Conservation (phyloP, 2,888 invertebrate genomes). For the Phyllotreta striolata region DNA sequence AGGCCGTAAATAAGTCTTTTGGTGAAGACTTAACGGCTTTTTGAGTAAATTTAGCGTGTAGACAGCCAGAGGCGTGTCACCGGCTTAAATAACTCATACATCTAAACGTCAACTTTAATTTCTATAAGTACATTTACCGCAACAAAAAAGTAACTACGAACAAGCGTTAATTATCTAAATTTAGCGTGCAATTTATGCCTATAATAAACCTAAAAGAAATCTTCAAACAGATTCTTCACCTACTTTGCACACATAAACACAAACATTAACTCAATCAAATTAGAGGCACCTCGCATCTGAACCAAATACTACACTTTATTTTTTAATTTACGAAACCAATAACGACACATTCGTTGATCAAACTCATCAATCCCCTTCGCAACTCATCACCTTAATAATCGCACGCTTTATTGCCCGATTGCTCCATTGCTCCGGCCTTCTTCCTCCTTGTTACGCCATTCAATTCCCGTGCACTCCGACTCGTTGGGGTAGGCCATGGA, state of each 20-base stretch:
- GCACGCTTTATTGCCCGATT: conserved; percentile 17
- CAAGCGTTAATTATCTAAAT: too few species aligned
- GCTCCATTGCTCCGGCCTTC: conserved; percentile 9
- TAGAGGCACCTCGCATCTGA: too few species aligned
- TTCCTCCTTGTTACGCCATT: conserved; percentile 7
- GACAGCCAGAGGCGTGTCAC: conserved; percentile 21
- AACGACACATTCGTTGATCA: background rate
- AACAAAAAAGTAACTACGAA: too few species aligned
- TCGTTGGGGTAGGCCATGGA: conserved; percentile 43
- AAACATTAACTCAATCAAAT: too few species aligned
- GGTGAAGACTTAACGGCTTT: conserved; percentile 41
- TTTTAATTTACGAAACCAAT: too few species aligned
- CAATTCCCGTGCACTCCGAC: conserved; percentile 20
- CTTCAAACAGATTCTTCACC: too few species aligned
- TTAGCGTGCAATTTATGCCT: too few species aligned
- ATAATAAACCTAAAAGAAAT: too few species aligned
- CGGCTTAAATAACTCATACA: conserved; percentile 22
- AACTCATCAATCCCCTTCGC: background rate
- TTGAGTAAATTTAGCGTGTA: conserved; percentile 37
- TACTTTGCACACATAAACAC: too few species aligned
- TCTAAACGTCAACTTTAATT: conserved; percentile 17
- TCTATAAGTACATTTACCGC: conserved; percentile 20
- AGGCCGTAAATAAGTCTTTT: conserved; percentile 38
- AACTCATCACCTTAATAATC: conserved; percentile 2
- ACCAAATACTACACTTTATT: too few species aligned